Evolutionary conservation across 2,888 invertebrate species (phyloP).

Genomic region (Apotomis betuletana): DNA sequence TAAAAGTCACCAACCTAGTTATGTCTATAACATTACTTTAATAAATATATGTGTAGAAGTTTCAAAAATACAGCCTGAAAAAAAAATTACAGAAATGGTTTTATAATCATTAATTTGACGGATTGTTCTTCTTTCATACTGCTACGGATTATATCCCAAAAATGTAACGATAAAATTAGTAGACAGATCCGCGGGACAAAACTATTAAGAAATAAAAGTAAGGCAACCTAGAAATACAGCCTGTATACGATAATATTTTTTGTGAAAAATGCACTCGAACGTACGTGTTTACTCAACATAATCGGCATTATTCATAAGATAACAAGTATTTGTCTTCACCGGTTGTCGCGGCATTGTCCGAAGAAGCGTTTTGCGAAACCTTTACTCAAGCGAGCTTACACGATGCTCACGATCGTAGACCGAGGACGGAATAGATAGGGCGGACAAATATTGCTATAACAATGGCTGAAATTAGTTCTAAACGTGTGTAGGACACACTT

Average conservation of each 20-base stretch:
- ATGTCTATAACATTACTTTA: no score
- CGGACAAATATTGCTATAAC: constrained; percentile 28
- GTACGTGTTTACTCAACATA: constrained; percentile 78
- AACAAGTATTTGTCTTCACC: constrained; percentile 80
- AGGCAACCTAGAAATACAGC: constrained; percentile 50
- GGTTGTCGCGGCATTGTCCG: constrained; percentile 76
- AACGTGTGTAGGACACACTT: neutral
- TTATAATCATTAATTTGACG: no score
- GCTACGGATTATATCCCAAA: no score
- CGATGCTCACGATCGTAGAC: constrained; percentile 54
- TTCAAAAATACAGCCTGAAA: no score
- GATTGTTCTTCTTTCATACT: no score
- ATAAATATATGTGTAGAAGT: no score
- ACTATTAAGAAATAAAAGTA: neutral
- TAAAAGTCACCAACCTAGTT: no score
- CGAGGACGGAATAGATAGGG: constrained; percentile 60
- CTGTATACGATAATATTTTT: constrained; percentile 70
- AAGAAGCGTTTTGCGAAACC: constrained; percentile 77
- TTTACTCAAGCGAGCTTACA: constrained; percentile 69
- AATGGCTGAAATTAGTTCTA: neutral
- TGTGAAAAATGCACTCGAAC: constrained; percentile 75
- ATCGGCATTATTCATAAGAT: constrained; percentile 84
- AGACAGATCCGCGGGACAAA: neutral
- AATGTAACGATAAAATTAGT: no score
- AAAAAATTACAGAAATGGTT: no score